Percentiles rank a stretch among this genome's conserved stretches.
phyloP scores from a whole-genome alignment of 2,888 invertebrate species.

The Athrips mouffetella region DNA sequence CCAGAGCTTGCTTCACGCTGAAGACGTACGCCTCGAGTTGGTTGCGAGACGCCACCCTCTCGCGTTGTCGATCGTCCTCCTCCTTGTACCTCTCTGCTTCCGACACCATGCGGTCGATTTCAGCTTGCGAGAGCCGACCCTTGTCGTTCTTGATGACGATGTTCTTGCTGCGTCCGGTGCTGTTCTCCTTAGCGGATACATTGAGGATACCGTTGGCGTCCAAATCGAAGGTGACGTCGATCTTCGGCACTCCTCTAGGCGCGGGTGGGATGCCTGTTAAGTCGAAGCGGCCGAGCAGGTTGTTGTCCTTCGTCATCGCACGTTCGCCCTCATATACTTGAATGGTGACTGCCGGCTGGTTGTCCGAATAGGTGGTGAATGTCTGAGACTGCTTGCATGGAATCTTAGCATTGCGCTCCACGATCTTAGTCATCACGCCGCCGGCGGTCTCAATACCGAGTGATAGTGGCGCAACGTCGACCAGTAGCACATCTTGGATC shows the following conservation, averaged over 20 bases:
- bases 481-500: slow-evolving; percentile 82
- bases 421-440: slow-evolving; percentile 86
- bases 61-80: slow-evolving; percentile 83
- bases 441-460: slow-evolving; percentile 88
- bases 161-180: slow-evolving; percentile 82
- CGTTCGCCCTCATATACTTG: slow-evolving; percentile 89
- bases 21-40: slow-evolving; percentile 84
- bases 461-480: slow-evolving; percentile 81
- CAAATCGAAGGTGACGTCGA: slow-evolving; percentile 85
- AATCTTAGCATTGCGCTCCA: slow-evolving; percentile 84
- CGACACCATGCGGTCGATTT: slow-evolving; percentile 87
- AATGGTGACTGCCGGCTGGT: slow-evolving; percentile 86
- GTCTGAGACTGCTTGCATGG: slow-evolving; percentile 85
- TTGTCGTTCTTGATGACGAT: slow-evolving; percentile 91
- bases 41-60: slow-evolving; percentile 83
- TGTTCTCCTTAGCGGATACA: slow-evolving; percentile 87
- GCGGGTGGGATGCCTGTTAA: slow-evolving; percentile 84
- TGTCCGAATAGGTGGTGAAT: slow-evolving; percentile 89
- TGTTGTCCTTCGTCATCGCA: slow-evolving; percentile 89
- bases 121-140: slow-evolving; percentile 87
- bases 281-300: slow-evolving; percentile 81
- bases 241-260: slow-evolving; percentile 82
- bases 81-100: slow-evolving; percentile 86
- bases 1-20: slow-evolving; percentile 82
- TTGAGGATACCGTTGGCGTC: slow-evolving; percentile 90